Base-by-base conservation (phyloP, 1,140 invertebrate species). In the Stegodyphus dumicola region DNA sequence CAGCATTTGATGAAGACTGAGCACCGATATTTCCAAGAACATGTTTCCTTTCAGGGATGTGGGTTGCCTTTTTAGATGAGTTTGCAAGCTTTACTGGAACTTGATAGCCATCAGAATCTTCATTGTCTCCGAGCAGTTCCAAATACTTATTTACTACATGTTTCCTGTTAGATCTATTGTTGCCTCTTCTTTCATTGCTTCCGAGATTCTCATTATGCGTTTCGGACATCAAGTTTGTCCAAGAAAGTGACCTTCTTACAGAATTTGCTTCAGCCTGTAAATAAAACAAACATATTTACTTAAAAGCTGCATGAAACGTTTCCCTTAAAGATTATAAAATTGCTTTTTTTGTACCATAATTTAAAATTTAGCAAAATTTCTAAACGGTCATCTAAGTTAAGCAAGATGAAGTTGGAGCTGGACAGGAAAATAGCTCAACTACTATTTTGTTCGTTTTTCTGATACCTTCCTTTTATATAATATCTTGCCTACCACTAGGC, bases 101-200 rank as follows among this genome's bases (percentile, higher is more conserved):
- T 33, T 86, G 75, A 18, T 86, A 86, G 10, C 85, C 85, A 75
- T 86, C 77, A 33, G 76, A 65, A 66, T 86, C 85, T 54, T 79
- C 77, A 76, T 86, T 86, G 48, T 86, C 85, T 10, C 75, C 77
- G 7, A 86, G 56, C 17, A 86, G 56, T 48, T 86, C 85, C 2
- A 86, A 53, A 18, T 86, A 86, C 60, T 86, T 86, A 18, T 85
- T 85, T 11, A 18, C 56, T 15, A 64, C 7, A 13, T 6, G 11
- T 15, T 9, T 74, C 7, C 18, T 17, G 17, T 67, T 67, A 5
- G 56, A 15, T 6, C 74, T 73, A 6, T 52, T 17, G 7, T 18
- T 13, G 48, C 33, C 52, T 18, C n/a, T 77, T 11, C 56, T 15
- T 11, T 67, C 53, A 51, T 7, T n/a, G 17, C 33, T 56, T 5